Conservation (phyloP, 2,888 invertebrate genomes). For the Clistopyga incitator region DNA sequence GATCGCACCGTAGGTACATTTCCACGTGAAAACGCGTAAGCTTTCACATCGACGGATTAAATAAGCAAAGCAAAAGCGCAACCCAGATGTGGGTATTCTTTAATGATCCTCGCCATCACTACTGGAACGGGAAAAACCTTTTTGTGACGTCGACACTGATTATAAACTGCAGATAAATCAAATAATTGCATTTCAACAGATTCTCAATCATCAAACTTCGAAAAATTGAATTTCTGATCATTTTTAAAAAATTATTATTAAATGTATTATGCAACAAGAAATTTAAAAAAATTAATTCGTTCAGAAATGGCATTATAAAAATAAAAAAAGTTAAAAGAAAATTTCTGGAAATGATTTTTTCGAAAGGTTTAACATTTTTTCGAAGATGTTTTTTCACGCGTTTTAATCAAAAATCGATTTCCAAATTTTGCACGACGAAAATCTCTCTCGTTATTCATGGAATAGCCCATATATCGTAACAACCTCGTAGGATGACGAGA, state of each 20-base stretch:
- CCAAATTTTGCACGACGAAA: too few species aligned
- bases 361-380: too few species aligned
- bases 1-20: conserved; percentile 36
- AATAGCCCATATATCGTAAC: conserved; percentile 5
- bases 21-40: conserved; percentile 20
- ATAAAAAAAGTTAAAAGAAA: too few species aligned
- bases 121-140: background rate
- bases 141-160: too few species aligned
- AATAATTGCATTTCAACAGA: background rate
- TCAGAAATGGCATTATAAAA: too few species aligned
- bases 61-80: conserved; percentile 48
- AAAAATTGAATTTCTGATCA: too few species aligned
- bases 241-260: background rate
- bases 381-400: too few species aligned
- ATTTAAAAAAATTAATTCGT: too few species aligned
- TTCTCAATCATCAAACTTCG: background rate
- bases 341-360: too few species aligned
- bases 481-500: conserved; percentile 40
- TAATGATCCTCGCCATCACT: conserved; percentile 36
- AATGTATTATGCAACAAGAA: background rate
- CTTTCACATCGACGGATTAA: conserved; percentile 4
- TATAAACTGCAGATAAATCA: background rate
- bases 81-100: conserved; percentile 66
- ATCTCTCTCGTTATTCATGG: too few species aligned
- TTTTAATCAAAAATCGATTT: too few species aligned